Evolutionary conservation across 2,797 vertebrate species (phyloP).

Genomic region (Poeciliopsis presidionis): DNA sequence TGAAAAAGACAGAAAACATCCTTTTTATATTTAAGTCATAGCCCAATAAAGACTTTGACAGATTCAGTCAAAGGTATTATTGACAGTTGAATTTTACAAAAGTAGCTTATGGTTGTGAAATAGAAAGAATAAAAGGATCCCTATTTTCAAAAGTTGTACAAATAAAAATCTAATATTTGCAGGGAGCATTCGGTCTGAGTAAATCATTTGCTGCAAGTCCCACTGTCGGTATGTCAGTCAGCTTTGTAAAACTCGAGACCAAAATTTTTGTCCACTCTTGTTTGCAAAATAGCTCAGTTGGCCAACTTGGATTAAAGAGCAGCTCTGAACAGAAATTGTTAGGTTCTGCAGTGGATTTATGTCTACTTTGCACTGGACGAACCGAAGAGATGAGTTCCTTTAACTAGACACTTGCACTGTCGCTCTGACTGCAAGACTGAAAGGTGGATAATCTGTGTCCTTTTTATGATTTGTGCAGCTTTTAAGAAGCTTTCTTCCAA

Average conservation of each 20-base stretch:
- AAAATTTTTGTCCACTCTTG: not conserved
- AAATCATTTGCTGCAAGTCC: not conserved
- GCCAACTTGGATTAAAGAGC: not conserved
- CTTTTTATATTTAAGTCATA: not conserved
- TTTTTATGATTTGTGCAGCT: not conserved
- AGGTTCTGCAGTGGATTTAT: not conserved
- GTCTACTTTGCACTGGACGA: not conserved
- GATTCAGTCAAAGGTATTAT: not conserved
- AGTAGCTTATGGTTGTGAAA: not conserved
- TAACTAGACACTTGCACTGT: not conserved
- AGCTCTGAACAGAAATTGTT: not conserved
- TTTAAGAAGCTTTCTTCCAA: not conserved
- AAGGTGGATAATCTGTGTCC: not conserved
- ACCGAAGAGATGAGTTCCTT: not conserved
- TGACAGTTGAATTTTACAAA: not conserved
- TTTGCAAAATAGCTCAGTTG: not conserved
- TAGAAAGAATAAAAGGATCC: not conserved
- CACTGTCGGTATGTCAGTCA: not conserved
- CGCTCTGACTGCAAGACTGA: not conserved
- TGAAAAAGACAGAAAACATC: not conserved
- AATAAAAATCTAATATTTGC: not conserved
- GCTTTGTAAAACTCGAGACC: not conserved
- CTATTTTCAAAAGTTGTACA: not conserved
- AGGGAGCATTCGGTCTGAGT: not conserved
- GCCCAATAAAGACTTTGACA: not conserved